Conservation (phyloP, 2,888 invertebrate species). For the Nephrotoma flavescens region DNA sequence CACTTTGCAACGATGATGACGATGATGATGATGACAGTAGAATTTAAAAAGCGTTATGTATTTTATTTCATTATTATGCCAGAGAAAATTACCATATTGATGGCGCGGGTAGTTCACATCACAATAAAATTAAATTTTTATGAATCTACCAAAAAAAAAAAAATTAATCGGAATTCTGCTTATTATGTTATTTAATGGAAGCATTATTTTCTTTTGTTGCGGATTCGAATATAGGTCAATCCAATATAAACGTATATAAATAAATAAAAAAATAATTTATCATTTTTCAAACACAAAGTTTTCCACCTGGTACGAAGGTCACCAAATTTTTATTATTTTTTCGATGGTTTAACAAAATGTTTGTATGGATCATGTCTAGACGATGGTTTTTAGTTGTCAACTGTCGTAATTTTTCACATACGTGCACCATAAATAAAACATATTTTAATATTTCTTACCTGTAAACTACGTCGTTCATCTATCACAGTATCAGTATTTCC, state of each 20-base stretch:
- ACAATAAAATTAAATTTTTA: not conserved
- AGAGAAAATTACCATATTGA: not conserved
- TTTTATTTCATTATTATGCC: not conserved
- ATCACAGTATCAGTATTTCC: constrained; percentile 11
- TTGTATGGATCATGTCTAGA: not conserved
- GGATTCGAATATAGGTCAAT: not conserved
- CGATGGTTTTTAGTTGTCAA: not conserved
- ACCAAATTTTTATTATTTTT: not conserved
- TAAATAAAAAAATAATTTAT: not conserved
- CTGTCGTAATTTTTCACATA: not conserved
- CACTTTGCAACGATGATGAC: not conserved
- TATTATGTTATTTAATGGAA: not conserved
- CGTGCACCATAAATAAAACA: not conserved
- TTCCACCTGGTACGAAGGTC: not conserved
- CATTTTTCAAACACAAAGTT: not conserved
- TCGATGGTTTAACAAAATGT: not conserved
- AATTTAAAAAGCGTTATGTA: not conserved
- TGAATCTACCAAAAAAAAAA: not conserved
- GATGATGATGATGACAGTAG: not conserved
- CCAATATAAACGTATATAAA: not conserved
- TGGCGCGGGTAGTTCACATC: not conserved
- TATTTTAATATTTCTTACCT: constrained; percentile 5
- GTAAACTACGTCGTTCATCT: constrained; percentile 8
- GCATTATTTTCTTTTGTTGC: not conserved
- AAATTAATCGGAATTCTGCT: not conserved